Evolutionary conservation across 1,140 invertebrate genomes (phyloP).

Genomic region (Teleogryllus occipitalis): DNA sequence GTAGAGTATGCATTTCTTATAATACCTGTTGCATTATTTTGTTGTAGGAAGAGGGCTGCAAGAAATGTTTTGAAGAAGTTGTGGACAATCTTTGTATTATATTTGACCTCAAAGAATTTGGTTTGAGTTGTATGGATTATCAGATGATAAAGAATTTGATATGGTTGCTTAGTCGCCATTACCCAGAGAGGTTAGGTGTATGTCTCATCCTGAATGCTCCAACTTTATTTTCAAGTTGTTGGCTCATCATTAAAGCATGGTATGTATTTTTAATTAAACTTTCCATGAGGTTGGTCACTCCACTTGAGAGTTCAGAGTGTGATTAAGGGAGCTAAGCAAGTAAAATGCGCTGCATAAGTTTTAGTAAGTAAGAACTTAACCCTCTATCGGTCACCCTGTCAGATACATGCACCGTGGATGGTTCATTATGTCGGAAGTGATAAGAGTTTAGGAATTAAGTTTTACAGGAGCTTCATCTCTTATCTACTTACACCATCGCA

Average conservation of each 20-base stretch:
- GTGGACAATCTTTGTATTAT: slow-evolving; percentile 69
- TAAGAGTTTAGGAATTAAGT: too few relatives aligned
- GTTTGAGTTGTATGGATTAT: slow-evolving; percentile 64
- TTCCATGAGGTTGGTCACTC: neutral
- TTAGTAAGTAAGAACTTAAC: too few relatives aligned
- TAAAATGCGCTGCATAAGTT: neutral
- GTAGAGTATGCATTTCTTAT: too few relatives aligned
- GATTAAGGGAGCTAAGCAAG: neutral
- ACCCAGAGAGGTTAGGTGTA: slow-evolving; percentile 64
- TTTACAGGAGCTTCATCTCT: too few relatives aligned
- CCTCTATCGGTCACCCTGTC: too few relatives aligned
- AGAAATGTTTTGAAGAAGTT: slow-evolving; percentile 67
- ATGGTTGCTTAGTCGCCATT: slow-evolving; percentile 62
- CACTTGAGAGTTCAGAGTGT: too few relatives aligned
- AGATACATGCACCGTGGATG: too few relatives aligned
- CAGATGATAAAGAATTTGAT: slow-evolving; percentile 67
- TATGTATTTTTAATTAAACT: slow-evolving; percentile 30
- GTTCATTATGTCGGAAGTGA: too few relatives aligned
- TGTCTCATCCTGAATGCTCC: slow-evolving; percentile 64
- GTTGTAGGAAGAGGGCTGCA: slow-evolving; percentile 60
- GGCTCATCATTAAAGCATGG: slow-evolving; percentile 63
- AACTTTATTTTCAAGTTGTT: slow-evolving; percentile 60
- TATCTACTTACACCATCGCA: too few relatives aligned
- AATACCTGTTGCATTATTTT: too few relatives aligned
- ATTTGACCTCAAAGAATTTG: slow-evolving; percentile 64